Evolutionary conservation across 1,140 invertebrate genomes (phyloP).

Genomic region (Leptinotarsa undecemlineata): DNA sequence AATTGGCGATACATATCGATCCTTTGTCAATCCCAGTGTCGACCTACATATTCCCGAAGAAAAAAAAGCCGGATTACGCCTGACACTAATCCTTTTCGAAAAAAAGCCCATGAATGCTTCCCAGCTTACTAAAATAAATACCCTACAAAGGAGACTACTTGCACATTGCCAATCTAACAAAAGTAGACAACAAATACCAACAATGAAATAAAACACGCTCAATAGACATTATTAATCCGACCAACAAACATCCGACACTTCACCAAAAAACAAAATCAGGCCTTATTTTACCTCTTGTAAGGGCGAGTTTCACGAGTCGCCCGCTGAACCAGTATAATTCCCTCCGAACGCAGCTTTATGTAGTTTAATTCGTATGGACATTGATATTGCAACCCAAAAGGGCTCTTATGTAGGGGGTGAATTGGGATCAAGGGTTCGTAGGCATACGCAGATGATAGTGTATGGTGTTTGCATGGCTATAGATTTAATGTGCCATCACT

Average conservation of each 20-base stretch:
- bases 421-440: slow-evolving; percentile 25
- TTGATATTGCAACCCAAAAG: slow-evolving; percentile 46
- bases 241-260: slow-evolving; percentile 53
- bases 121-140: slow-evolving; percentile 54
- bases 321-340: slow-evolving; percentile 48
- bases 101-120: slow-evolving; percentile 51
- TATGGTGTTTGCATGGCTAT: slow-evolving; percentile 53
- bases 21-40: slow-evolving; percentile 12
- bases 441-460: slow-evolving; percentile 50
- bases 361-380: slow-evolving; percentile 52
- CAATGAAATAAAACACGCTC: slow-evolving; percentile 56
- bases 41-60: slow-evolving; percentile 22
- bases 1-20: slow-evolving; percentile 6
- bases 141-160: slow-evolving; percentile 49
- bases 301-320: slow-evolving; percentile 24
- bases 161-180: slow-evolving; percentile 53
- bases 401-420: slow-evolving; percentile 28
- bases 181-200: slow-evolving; percentile 53
- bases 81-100: slow-evolving; percentile 47
- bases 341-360: slow-evolving; percentile 41
- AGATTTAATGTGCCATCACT: slow-evolving; percentile 54
- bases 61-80: slow-evolving; percentile 47
- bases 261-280: slow-evolving; percentile 34
- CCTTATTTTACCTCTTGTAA: slow-evolving; percentile 31
- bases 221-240: slow-evolving; percentile 54